Evolutionary conservation across 2,888 invertebrate genomes (phyloP).

Genomic region (Ceratothoa steindachneri): DNA sequence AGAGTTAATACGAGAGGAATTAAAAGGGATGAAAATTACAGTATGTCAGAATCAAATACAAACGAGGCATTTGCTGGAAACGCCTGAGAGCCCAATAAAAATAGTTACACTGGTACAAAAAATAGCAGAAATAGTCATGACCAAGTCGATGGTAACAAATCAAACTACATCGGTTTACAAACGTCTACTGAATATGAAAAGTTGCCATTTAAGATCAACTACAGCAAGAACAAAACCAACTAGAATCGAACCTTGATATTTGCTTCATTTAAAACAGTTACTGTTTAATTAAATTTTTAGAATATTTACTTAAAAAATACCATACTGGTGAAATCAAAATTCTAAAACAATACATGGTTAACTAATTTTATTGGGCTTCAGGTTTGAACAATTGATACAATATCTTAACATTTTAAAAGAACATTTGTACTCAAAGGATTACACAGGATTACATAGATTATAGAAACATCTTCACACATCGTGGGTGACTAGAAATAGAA

Average conservation of each 20-base stretch:
- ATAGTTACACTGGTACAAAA: slow-evolving; percentile 1
- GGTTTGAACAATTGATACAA: neutral
- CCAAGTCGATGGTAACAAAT: neutral
- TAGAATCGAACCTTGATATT: neutral
- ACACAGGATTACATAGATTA: neutral
- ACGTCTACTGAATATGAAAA: neutral
- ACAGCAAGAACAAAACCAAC: neutral
- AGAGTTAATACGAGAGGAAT: too few relatives aligned
- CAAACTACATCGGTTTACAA: neutral
- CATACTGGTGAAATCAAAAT: slow-evolving; percentile 8
- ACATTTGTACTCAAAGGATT: neutral
- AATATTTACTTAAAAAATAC: too few relatives aligned
- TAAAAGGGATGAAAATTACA: neutral
- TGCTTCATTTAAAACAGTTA: neutral
- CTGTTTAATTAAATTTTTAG: neutral
- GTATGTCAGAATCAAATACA: neutral
- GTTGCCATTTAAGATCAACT: neutral
- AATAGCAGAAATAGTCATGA: neutral
- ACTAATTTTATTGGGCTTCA: slow-evolving; percentile 11
- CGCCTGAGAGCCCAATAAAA: slow-evolving; percentile 8
- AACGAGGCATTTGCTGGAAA: neutral
- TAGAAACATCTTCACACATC: neutral
- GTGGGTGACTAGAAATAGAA: too few relatives aligned
- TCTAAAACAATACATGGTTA: slow-evolving; percentile 4
- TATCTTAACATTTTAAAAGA: neutral